phyloP scores from a whole-genome alignment of 2,888 invertebrate genomes.

The Rotaria socialis region DNA sequence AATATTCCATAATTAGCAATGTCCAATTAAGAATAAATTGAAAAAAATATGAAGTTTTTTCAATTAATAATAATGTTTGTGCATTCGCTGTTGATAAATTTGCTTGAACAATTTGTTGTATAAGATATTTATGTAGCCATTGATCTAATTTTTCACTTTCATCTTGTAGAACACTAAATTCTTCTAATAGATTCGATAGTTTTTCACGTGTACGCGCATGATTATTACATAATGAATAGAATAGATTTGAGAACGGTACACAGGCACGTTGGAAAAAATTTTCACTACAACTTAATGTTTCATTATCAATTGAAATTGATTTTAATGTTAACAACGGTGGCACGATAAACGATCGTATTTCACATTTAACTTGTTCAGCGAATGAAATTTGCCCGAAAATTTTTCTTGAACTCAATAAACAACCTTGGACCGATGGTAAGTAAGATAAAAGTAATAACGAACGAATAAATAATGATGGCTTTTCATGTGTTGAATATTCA shows the following conservation, averaged over 20 bases:
- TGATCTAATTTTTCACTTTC: slow-evolving; percentile 65
- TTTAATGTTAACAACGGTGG: slow-evolving; percentile 33
- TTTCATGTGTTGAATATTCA: slow-evolving; percentile 35
- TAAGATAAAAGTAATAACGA: background rate
- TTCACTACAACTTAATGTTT: background rate
- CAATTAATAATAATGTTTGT: slow-evolving; percentile 35
- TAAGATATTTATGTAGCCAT: slow-evolving; percentile 1
- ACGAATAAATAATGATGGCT: slow-evolving; percentile 25
- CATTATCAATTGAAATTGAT: slow-evolving; percentile 52
- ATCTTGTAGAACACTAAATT: slow-evolving; percentile 82
- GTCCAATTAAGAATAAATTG: slow-evolving; percentile 93
- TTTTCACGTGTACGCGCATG: slow-evolving; percentile 89
- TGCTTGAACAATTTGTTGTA: slow-evolving; percentile 32
- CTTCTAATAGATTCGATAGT: slow-evolving; percentile 79
- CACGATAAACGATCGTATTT: background rate
- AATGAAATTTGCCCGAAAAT: slow-evolving; percentile 12
- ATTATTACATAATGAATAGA: slow-evolving; percentile 75
- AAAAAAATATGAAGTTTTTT: slow-evolving; percentile 73
- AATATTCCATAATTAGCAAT: slow-evolving; percentile 75
- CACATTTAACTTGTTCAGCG: background rate
- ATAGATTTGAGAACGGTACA: slow-evolving; percentile 25
- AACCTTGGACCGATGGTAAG: background rate
- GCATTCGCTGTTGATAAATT: slow-evolving; percentile 35
- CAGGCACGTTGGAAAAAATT: background rate
- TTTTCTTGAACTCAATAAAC: slow-evolving; percentile 24